These are phyloP conservation scores for Aporophyla nigra DNA, from an alignment of 2,888 invertebrate genomes.

Conservation along the genomic window DNA sequence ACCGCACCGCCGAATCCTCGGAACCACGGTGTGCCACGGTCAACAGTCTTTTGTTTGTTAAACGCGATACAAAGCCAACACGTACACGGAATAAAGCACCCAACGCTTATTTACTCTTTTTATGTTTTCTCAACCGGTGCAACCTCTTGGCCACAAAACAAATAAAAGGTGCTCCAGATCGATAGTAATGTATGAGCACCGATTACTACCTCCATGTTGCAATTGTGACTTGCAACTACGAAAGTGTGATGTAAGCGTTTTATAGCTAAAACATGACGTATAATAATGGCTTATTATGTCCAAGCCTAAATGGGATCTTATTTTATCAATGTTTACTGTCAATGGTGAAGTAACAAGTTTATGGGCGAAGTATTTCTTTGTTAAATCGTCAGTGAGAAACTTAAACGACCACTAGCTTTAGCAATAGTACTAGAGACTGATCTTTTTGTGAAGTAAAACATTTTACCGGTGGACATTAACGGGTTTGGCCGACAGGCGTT, in stretches of 20 bases:
- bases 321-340: conserved; percentile 54
- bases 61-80: conserved; percentile 85
- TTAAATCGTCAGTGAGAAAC: conserved; percentile 52
- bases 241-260: conserved; percentile 63
- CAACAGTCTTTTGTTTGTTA: conserved; percentile 88
- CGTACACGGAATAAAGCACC: conserved; percentile 77
- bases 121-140: conserved; percentile 66
- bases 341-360: conserved; percentile 47
- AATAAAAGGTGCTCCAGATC: conserved; percentile 68
- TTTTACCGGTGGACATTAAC: conserved; percentile 72
- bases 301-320: conserved; percentile 58
- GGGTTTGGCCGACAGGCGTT: conserved; percentile 75
- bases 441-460: conserved; percentile 66
- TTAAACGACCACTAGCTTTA: conserved; percentile 50
- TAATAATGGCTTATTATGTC: conserved; percentile 56
- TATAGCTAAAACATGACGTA: conserved; percentile 60
- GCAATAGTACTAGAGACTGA: conserved; percentile 63
- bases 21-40: conserved; percentile 77
- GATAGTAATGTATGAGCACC: conserved; percentile 61
- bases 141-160: conserved; percentile 46
- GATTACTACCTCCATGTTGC: conserved; percentile 61
- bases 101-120: conserved; percentile 71
- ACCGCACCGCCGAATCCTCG: conserved; percentile 69
- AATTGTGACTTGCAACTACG: conserved; percentile 59
- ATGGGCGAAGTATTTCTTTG: conserved; percentile 44